Evolutionary conservation across 1,140 invertebrate genomes (phyloP).

Genomic region (Calephelis virginiensis): DNA sequence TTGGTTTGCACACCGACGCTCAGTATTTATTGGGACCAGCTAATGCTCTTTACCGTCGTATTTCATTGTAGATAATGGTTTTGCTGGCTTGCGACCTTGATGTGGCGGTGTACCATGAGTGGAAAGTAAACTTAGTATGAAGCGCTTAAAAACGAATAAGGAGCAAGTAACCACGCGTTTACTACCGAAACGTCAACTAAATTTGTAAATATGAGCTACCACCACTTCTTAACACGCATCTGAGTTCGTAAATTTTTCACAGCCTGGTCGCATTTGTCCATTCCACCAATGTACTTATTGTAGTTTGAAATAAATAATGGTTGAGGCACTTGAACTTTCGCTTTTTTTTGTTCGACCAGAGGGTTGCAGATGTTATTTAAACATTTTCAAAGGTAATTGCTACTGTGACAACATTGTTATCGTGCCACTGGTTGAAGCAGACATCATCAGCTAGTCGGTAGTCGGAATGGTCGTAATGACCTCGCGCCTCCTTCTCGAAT

Average conservation of each 20-base stretch:
- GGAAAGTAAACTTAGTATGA: too few relatives aligned
- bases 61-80: too few relatives aligned
- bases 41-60: too few relatives aligned
- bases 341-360: too few relatives aligned
- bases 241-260: too few relatives aligned
- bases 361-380: constrained; percentile 14
- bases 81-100: too few relatives aligned
- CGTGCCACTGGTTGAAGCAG: constrained; percentile 22
- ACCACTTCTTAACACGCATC: constrained; percentile 27
- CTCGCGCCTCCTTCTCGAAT: not conserved
- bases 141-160: too few relatives aligned
- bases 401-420: constrained; percentile 27
- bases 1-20: too few relatives aligned
- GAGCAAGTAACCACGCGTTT: constrained; percentile 9
- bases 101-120: too few relatives aligned
- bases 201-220: constrained; percentile 27
- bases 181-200: constrained; percentile 25
- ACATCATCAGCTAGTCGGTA: constrained; percentile 24
- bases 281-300: constrained; percentile 24
- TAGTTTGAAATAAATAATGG: constrained; percentile 26
- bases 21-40: too few relatives aligned
- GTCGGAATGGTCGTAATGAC: constrained; percentile 22
- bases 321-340: constrained; percentile 21
- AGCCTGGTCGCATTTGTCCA: too few relatives aligned
- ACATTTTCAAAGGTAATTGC: constrained; percentile 24